phyloP scores from a whole-genome alignment of 2,797 vertebrate species.

The Halcyon chelicuti region DNA sequence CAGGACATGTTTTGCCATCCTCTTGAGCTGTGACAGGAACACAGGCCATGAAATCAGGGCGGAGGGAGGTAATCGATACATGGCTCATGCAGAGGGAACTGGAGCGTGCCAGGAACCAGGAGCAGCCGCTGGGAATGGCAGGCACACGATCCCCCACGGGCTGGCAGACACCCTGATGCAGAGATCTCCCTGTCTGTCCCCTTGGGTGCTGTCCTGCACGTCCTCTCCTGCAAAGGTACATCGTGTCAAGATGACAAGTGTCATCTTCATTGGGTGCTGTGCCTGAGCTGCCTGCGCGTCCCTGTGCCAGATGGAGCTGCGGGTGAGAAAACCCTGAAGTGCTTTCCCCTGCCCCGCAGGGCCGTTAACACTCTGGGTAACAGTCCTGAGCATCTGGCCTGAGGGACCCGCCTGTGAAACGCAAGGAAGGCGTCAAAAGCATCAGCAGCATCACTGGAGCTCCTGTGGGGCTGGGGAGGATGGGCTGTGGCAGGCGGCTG shows the following conservation, averaged over 20 bases:
- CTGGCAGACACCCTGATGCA: fast-evolving
- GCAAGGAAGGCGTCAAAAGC: neutral
- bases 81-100: fast-evolving
- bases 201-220: neutral
- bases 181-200: neutral
- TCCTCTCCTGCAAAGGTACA: neutral
- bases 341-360: neutral
- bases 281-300: fast-evolving
- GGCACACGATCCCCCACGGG: fast-evolving
- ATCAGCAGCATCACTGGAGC: fast-evolving
- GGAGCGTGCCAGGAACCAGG: neutral
- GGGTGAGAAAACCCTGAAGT: fast-evolving
- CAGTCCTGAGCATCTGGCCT: fast-evolving
- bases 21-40: neutral
- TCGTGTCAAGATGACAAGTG: neutral
- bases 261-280: neutral
- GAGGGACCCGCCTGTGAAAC: fast-evolving
- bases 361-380: neutral
- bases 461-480: neutral
- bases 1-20: fast-evolving
- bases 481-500: fast-evolving
- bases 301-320: fast-evolving
- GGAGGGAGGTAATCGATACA: fast-evolving
- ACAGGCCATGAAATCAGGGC: fast-evolving
- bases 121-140: neutral